phyloP scores from a whole-genome alignment of 2,113 vertebrate genomes.

The Shinisaurus crocodilurus region DNA sequence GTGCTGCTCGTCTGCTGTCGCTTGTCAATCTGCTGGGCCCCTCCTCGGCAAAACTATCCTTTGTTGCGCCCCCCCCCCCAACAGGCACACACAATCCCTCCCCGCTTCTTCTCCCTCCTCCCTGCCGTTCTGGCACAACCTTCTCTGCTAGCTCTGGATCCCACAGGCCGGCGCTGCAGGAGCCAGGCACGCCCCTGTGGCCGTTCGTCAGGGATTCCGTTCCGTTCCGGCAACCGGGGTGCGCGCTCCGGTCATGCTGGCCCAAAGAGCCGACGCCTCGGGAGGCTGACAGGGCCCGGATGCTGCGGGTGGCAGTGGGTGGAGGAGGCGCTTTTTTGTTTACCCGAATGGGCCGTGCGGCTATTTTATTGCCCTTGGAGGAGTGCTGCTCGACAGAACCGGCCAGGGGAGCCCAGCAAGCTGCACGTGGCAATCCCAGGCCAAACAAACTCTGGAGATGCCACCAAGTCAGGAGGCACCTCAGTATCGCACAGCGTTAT shows the following conservation, averaged over 20 bases:
- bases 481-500: too few relatives aligned
- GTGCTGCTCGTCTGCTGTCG: neutral
- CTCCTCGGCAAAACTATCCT: neutral
- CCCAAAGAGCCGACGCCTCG: neutral
- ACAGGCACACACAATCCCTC: too few relatives aligned
- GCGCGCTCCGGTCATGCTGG: too few relatives aligned
- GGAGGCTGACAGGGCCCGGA: neutral
- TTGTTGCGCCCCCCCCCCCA: too few relatives aligned
- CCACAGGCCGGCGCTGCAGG: rapidly evolving
- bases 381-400: neutral
- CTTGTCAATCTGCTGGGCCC: neutral
- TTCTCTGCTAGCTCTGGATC: rapidly evolving
- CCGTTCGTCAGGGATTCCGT: neutral
- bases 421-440: neutral
- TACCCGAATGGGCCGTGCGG: too few relatives aligned
- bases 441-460: neutral
- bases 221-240: neutral
- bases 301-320: too few relatives aligned
- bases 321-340: neutral
- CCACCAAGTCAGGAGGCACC: neutral
- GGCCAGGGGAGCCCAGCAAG: neutral
- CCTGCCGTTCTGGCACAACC: neutral
- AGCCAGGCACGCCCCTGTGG: too few relatives aligned
- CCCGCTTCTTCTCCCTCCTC: neutral
- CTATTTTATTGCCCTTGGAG: neutral